Evolutionary conservation across 2,113 vertebrate species (phyloP).

Genomic region (Gobiocypris rarus): DNA sequence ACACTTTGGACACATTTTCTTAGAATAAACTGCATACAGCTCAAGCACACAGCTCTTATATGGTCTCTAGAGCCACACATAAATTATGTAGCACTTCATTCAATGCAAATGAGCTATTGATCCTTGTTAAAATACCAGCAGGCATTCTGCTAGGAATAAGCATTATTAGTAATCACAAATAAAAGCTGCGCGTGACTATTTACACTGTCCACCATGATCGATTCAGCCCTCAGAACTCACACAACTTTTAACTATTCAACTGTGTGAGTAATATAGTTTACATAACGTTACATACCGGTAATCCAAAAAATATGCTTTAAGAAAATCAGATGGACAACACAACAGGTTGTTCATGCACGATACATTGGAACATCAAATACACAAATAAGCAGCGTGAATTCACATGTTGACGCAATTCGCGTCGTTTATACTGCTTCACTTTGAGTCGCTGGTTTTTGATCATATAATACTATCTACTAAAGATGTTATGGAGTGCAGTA

Average conservation of each 20-base stretch:
- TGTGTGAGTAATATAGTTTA: neutral
- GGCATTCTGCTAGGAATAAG: neutral
- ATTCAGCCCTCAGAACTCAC: neutral
- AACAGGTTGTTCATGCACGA: constrained; percentile 36
- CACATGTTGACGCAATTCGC: neutral
- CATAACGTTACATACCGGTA: too few relatives aligned
- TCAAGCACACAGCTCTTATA: neutral
- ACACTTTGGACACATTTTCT: neutral
- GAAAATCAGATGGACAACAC: neutral
- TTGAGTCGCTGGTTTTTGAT: too few relatives aligned
- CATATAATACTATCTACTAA: neutral
- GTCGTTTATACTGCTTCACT: neutral
- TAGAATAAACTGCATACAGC: neutral
- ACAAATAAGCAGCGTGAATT: neutral
- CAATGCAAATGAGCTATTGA: neutral
- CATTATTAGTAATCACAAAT: neutral
- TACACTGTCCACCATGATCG: neutral
- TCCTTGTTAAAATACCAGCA: neutral
- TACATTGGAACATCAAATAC: neutral
- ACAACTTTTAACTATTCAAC: neutral
- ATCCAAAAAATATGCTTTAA: neutral
- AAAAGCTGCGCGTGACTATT: neutral
- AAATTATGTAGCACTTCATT: neutral
- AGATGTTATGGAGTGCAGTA: neutral
- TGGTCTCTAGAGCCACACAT: neutral